phyloP scores from a whole-genome alignment of 2,797 vertebrate species.

The Acanthopagrus latus region DNA sequence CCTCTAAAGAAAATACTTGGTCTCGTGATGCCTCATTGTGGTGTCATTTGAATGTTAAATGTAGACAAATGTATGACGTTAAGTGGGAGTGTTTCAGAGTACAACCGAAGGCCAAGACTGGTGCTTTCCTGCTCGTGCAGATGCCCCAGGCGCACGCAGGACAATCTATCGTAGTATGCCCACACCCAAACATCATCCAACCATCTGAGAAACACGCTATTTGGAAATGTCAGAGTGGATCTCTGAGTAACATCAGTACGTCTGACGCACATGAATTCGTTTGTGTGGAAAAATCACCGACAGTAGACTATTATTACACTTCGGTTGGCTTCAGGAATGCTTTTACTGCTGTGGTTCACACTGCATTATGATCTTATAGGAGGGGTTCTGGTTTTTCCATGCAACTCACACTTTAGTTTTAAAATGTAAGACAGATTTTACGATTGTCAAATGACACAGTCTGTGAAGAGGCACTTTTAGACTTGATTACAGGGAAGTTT shows the following conservation, averaged over 20 bases:
- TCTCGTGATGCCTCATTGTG: constrained; percentile 30
- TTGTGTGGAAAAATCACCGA: too few species aligned
- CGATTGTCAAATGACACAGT: not conserved
- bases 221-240: not conserved
- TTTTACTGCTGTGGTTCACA: not conserved
- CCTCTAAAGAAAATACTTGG: constrained; percentile 40
- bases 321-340: not conserved
- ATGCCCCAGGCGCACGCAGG: too few species aligned
- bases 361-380: too few species aligned
- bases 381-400: not conserved
- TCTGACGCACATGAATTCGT: not conserved
- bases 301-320: not conserved
- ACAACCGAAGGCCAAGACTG: not conserved
- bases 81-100: constrained; percentile 19
- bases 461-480: too few species aligned
- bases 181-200: not conserved
- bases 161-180: not conserved
- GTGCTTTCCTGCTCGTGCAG: not conserved
- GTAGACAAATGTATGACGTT: constrained; percentile 43
- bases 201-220: not conserved
- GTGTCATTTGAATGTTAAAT: constrained; percentile 66
- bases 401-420: not conserved
- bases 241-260: not conserved
- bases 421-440: not conserved
- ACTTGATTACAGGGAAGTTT: not conserved